These are phyloP conservation scores for Brachymystax lenok DNA, from an alignment of 2,797 vertebrate species.

Conservation along the genomic window DNA sequence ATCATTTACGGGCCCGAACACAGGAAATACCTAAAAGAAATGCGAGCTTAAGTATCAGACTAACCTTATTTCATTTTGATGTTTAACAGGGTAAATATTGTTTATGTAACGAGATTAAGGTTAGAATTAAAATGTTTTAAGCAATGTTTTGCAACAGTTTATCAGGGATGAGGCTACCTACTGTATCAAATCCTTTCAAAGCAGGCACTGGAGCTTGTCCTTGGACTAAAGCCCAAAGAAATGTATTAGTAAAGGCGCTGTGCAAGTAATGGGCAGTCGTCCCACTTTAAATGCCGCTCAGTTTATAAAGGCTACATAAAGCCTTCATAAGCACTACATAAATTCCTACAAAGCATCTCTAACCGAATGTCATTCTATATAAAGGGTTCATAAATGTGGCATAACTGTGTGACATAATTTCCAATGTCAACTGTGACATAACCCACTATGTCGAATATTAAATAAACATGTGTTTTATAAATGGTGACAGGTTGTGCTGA, in stretches of 20 bases:
- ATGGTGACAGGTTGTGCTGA: too few relatives aligned
- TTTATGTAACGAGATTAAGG: not conserved
- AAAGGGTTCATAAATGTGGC: too few relatives aligned
- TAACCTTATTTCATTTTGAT: constrained; percentile 16
- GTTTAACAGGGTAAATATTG: not conserved
- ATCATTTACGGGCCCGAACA: constrained; percentile 63
- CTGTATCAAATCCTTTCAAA: not conserved
- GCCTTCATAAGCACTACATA: too few relatives aligned
- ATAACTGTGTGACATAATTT: too few relatives aligned
- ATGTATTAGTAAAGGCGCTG: not conserved
- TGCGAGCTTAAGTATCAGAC: not conserved
- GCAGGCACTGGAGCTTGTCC: not conserved
- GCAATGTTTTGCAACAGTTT: not conserved
- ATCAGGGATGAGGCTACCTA: not conserved
- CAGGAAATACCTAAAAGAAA: constrained; percentile 48
- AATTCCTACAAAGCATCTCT: too few relatives aligned
- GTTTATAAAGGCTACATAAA: too few relatives aligned
- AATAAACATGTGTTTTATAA: too few relatives aligned
- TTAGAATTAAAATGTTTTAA: not conserved
- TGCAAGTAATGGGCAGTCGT: not conserved
- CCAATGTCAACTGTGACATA: too few relatives aligned
- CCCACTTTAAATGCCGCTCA: too few relatives aligned
- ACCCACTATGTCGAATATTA: too few relatives aligned
- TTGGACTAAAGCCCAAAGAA: not conserved
- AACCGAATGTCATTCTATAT: too few relatives aligned